These are phyloP conservation scores for Anorthoa munda DNA, from an alignment of 2,888 invertebrate species.

Conservation along the genomic window DNA sequence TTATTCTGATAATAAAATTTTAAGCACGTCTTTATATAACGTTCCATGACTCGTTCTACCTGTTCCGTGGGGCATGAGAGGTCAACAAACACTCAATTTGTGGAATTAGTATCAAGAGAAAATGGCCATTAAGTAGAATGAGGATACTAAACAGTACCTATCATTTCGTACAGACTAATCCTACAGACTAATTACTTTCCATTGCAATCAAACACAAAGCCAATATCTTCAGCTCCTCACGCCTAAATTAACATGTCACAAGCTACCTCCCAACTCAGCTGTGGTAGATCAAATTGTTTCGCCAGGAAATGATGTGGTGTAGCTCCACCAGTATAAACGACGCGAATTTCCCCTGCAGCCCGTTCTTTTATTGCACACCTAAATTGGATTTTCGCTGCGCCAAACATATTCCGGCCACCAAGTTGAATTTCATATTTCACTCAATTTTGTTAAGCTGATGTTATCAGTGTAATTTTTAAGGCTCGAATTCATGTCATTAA, in stretches of 20 bases:
- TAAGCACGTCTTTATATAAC: neutral
- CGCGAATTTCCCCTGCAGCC: constrained; percentile 69
- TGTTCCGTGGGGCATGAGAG: neutral
- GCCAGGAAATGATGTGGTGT: constrained; percentile 55
- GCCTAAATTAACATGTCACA: constrained; percentile 42
- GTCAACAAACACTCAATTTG: too few species aligned
- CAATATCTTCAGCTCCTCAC: constrained; percentile 18
- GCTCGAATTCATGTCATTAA: constrained; percentile 28
- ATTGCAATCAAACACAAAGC: constrained; percentile 3
- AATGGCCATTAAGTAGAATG: neutral
- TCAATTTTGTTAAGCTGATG: constrained; percentile 72
- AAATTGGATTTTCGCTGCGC: constrained; percentile 81
- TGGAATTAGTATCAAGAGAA: neutral
- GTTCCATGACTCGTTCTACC: neutral
- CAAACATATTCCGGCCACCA: constrained; percentile 71
- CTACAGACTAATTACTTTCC: neutral
- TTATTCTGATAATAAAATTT: neutral
- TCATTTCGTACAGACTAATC: neutral
- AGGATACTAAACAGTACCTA: neutral
- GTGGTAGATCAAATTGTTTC: constrained; percentile 52
- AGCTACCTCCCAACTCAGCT: constrained; percentile 2
- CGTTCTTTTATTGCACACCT: constrained; percentile 81
- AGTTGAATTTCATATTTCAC: constrained; percentile 77
- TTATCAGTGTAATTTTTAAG: constrained; percentile 68
- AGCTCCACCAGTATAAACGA: constrained; percentile 57